Conservation (phyloP, 1,140 invertebrate species). For the Conus ventricosus region DNA sequence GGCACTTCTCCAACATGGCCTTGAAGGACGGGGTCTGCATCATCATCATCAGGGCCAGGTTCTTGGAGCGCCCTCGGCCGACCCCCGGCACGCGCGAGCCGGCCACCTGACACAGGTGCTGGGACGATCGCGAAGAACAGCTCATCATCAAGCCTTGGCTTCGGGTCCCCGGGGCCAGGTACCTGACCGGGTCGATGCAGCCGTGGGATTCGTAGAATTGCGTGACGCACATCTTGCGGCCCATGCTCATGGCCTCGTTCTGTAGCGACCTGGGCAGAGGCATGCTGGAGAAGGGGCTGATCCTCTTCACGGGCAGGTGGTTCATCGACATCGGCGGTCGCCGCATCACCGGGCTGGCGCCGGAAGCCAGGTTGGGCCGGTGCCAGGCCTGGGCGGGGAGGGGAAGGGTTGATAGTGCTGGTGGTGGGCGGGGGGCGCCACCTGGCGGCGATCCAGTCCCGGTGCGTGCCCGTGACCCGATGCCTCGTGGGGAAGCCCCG, state of each 20-base stretch:
- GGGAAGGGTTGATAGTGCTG: not conserved
- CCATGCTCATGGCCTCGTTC: not conserved
- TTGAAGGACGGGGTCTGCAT: not conserved
- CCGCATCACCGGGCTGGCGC: no score
- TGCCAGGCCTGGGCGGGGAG: not conserved
- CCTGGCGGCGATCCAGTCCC: not conserved
- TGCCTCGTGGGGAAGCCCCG: not conserved
- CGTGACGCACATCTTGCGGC: slow-evolving; percentile 16
- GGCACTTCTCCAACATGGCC: slow-evolving; percentile 1
- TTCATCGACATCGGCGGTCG: not conserved
- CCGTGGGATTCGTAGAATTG: slow-evolving; percentile 26
- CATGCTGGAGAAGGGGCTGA: not conserved
- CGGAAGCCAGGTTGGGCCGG: not conserved
- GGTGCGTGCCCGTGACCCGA: not conserved
- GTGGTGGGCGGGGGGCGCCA: not conserved
- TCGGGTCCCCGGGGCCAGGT: not conserved
- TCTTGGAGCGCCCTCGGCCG: not conserved
- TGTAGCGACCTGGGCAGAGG: not conserved
- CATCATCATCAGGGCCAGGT: not conserved
- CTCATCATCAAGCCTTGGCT: slow-evolving; percentile 7
- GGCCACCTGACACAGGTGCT: not conserved
- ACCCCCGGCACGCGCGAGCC: not conserved
- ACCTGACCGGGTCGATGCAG: slow-evolving; percentile 21
- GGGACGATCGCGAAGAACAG: not conserved
- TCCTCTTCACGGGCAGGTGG: not conserved